Base-by-base conservation (phyloP, 2,113 vertebrate species). In the Globicephala melas region DNA sequence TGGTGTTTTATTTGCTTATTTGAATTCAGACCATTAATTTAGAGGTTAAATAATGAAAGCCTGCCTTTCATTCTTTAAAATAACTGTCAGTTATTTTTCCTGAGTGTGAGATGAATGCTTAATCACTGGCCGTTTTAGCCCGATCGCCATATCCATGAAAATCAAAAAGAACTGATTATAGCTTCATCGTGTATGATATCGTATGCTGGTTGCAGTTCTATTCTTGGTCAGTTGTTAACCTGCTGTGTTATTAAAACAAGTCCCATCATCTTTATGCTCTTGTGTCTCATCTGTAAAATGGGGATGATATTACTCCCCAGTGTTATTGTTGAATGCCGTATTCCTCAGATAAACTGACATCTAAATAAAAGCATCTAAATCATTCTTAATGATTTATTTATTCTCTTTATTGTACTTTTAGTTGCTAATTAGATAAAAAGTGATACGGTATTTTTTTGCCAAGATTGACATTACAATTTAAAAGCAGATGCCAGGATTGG, bases 71-170 rank as follows among this genome's bases (percentile, higher is more conserved):
- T 93, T 94, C 65, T 81, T 94, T 44, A 47, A 94, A 63, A 50
- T 85, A 97, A 68, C 73, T 83, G 60, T 58, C 76, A 67, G 21
- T 65, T 53, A 88, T 62, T 97, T 87, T 91, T 82, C 33, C 68
- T 62, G 38, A 97, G 20, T 87, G 60, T 94, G 41, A 97, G 60
- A 44, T 20, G 18, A 93, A 68, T 33, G 9, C 33, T 95, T 55
- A 38, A 44, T 88, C 63, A 60, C 38, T 33, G 4, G 50, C n/a
- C 2, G 0, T 71, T 91, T 91, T 38, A 92, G 63, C 92, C 71
- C 65, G 83, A 50, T 85, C 77, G 14, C 28, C 10, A 13, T 47
- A 47, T 53, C 88, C 36, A 2, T 36, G 91, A 77, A 85, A 60
- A 50, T 94, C 60, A 91, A 60, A 70, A 91, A 50, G 44, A 18